Evolutionary conservation across 2,888 invertebrate genomes (phyloP).

Genomic region (Syrista parreyssii): DNA sequence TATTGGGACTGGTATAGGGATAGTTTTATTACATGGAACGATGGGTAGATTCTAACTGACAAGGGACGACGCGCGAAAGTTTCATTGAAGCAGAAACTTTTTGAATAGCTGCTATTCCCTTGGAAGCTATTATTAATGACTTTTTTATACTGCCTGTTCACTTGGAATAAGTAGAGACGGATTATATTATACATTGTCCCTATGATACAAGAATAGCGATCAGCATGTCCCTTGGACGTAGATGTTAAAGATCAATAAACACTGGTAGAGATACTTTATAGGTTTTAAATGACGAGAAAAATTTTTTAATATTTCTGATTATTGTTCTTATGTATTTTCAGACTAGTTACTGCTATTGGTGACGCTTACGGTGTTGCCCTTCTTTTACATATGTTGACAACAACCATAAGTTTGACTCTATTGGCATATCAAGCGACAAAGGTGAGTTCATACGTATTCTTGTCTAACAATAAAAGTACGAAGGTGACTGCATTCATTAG

Average conservation of each 20-base stretch:
- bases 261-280: not conserved
- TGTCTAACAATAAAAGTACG: not conserved
- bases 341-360: slow-evolving; percentile 83
- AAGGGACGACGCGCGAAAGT: not conserved
- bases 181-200: not conserved
- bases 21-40: not conserved
- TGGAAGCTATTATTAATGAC: not conserved
- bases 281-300: not conserved
- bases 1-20: not conserved
- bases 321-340: slow-evolving; percentile 58
- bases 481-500: not conserved
- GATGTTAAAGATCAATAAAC: not conserved
- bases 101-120: not conserved
- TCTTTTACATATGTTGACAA: slow-evolving; percentile 85
- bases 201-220: not conserved
- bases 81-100: not conserved
- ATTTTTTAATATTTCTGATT: not conserved
- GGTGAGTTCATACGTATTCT: slow-evolving; percentile 63
- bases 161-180: not conserved
- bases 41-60: not conserved
- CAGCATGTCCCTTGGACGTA: not conserved
- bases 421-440: slow-evolving; percentile 89
- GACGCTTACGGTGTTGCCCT: slow-evolving; percentile 88
- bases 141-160: not conserved
- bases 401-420: slow-evolving; percentile 84